phyloP scores from a whole-genome alignment of 1,140 invertebrate species.

The Pachypsylla venusta region DNA sequence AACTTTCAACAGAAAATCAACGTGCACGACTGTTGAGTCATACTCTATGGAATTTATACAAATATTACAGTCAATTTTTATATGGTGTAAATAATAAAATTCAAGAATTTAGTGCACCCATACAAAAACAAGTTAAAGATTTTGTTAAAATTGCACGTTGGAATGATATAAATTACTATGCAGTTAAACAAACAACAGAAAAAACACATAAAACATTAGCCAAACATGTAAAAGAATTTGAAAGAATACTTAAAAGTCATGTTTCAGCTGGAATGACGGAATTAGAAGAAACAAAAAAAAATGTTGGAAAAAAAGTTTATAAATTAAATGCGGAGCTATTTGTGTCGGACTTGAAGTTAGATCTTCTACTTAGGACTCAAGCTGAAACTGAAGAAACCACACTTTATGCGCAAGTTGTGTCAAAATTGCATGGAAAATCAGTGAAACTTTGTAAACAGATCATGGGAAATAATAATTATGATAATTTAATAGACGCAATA shows the following conservation, averaged over 20 bases:
- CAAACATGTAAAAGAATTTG: constrained; percentile 67
- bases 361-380: background rate
- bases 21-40: constrained; percentile 33
- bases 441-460: background rate
- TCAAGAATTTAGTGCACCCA: constrained; percentile 48
- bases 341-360: background rate
- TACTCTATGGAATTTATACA: constrained; percentile 69
- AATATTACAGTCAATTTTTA: constrained; percentile 71
- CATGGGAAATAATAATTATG: constrained; percentile 12
- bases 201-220: constrained; percentile 76
- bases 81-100: constrained; percentile 45
- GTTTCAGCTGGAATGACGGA: constrained; percentile 28
- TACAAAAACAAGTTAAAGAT: constrained; percentile 82
- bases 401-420: background rate
- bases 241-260: constrained; percentile 38
- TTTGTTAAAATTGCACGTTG: constrained; percentile 93
- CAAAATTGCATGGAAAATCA: background rate
- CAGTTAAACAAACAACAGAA: constrained; percentile 72
- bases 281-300: constrained; percentile 2
- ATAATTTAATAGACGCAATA: background rate
- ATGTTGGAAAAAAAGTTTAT: background rate
- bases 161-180: constrained; percentile 84
- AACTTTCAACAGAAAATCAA: constrained; percentile 34
- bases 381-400: background rate
- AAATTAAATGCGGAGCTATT: background rate